Evolutionary conservation across 1,140 invertebrate genomes (phyloP).

Genomic region (Trichomalopsis sarcophagae): DNA sequence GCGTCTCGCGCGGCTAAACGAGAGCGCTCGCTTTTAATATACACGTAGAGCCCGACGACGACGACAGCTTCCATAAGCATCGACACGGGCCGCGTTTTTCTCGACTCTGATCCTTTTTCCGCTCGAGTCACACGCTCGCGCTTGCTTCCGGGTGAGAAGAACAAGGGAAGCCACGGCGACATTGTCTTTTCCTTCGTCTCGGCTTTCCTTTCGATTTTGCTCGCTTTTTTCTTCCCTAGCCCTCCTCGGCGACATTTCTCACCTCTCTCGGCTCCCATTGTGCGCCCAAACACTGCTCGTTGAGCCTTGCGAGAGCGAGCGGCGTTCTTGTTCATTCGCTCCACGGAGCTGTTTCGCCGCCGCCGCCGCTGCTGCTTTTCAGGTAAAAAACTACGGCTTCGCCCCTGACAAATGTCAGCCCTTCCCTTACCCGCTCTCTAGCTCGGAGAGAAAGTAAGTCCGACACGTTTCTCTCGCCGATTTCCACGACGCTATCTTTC

Average conservation of each 20-base stretch:
- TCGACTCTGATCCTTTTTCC: neutral
- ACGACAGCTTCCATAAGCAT: neutral
- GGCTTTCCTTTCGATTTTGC: slow-evolving; percentile 32
- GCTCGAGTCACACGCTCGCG: neutral
- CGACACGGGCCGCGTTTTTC: neutral
- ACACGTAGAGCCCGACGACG: neutral
- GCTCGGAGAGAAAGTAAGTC: slow-evolving; percentile 7
- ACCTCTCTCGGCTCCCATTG: slow-evolving; percentile 39
- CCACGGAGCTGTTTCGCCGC: neutral
- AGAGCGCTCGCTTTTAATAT: slow-evolving; percentile 10
- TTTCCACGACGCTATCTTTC: slow-evolving; percentile 13
- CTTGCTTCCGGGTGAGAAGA: slow-evolving; percentile 10
- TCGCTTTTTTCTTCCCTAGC: neutral
- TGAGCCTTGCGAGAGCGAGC: neutral
- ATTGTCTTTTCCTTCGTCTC: slow-evolving; percentile 24
- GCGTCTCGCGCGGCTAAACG: slow-evolving; percentile 32
- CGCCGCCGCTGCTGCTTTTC: neutral
- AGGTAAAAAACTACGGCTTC: slow-evolving; percentile 10
- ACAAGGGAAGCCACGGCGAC: neutral
- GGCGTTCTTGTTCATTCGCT: slow-evolving; percentile 28
- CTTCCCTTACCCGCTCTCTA: neutral
- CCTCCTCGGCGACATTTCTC: slow-evolving; percentile 38
- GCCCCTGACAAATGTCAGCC: slow-evolving; percentile 22
- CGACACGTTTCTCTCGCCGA: neutral
- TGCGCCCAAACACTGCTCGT: slow-evolving; percentile 25